Evolutionary conservation across 1,140 invertebrate genomes (phyloP).

Genomic region (Scaptomyza hsui): DNA sequence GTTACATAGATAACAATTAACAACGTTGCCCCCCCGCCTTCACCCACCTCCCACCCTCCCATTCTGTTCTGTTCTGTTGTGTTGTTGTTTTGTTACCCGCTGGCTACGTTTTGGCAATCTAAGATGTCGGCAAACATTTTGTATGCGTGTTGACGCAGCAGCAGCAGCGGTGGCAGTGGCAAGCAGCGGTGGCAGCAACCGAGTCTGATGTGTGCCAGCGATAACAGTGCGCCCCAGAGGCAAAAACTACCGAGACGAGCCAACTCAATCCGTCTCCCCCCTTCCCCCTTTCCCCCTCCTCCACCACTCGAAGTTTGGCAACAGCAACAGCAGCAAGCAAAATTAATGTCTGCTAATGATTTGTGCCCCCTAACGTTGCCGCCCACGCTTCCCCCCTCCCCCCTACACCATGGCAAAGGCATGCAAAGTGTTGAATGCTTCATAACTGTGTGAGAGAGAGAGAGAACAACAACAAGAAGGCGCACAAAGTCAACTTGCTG

Average conservation of each 20-base stretch:
- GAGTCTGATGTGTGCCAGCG: constrained; percentile 60
- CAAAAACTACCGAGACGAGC: constrained; percentile 45
- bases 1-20: constrained; percentile 79
- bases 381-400: background rate
- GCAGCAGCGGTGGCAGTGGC: constrained; percentile 23
- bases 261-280: background rate
- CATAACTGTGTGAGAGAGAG: too few relatives aligned
- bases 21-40: constrained; percentile 49
- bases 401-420: constrained; percentile 9
- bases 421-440: constrained; percentile 78
- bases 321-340: constrained; percentile 39
- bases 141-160: constrained; percentile 64
- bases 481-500: constrained; percentile 47
- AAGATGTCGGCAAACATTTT: constrained; percentile 78
- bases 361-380: constrained; percentile 58
- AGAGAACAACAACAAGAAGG: constrained; percentile 12
- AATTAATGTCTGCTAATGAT: constrained; percentile 78
- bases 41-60: too few relatives aligned
- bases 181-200: constrained; percentile 9
- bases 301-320: background rate
- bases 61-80: too few relatives aligned
- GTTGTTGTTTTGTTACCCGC: constrained; percentile 60
- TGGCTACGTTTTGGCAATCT: constrained; percentile 76
- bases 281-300: background rate
- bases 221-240: constrained; percentile 51